Percentiles rank a stretch among this genome's conserved stretches.
These are phyloP conservation scores for Enteromius fasciolatus DNA, from an alignment of 2,797 vertebrate genomes.

Conservation along the genomic window DNA sequence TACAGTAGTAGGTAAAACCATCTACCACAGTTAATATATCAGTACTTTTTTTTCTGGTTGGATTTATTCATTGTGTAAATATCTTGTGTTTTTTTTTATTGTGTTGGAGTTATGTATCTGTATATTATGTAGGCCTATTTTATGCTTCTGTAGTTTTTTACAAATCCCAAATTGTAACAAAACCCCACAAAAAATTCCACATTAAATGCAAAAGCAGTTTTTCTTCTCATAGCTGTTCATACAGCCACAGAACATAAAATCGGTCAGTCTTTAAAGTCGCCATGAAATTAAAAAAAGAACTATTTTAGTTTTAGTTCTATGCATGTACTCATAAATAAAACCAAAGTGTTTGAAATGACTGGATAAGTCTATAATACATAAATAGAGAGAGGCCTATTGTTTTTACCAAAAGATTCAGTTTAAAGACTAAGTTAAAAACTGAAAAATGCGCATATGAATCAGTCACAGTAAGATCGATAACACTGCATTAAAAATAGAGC, in stretches of 20 bases:
- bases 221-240: neutral
- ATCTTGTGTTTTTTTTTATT: neutral
- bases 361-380: neutral
- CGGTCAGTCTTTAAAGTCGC: neutral
- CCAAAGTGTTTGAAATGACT: neutral
- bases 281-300: neutral
- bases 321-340: neutral
- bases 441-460: neutral
- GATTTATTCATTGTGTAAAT: neutral
- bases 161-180: neutral
- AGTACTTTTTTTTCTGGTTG: too few species aligned
- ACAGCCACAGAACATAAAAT: neutral
- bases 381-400: neutral
- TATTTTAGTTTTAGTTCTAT: neutral
- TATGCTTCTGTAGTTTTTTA: neutral
- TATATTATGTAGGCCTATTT: too few species aligned
- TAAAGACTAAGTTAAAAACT: neutral
- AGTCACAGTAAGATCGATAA: neutral
- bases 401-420: neutral
- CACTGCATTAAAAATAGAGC: neutral
- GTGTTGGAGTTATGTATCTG: neutral
- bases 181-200: too few species aligned
- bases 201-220: neutral
- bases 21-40: neutral
- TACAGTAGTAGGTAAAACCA: neutral